Evolutionary conservation across 2,113 vertebrate genomes (phyloP), one percentile per base, ranked within the genome.

Genomic region (Albula goreensis): DNA sequence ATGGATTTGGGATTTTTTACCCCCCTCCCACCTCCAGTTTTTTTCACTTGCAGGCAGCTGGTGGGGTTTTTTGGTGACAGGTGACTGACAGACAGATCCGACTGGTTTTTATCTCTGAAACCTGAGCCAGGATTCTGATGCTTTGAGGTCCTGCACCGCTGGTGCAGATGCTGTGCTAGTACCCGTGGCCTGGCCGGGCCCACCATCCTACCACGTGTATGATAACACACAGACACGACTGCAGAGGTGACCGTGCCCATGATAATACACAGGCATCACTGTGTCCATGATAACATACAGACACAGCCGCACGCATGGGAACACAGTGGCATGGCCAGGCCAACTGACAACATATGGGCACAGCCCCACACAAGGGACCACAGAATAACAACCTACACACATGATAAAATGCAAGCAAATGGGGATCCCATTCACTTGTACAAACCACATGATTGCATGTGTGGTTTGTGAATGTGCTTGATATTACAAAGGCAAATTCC

Each of bases 1-100:
- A 85, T 4, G 66, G 80, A 83, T 83, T 82, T 86, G 81, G 66
- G 84, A 17, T 80, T 85, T 81, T 57, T 80, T 56, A 12, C 12
- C 66, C 50, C 19, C 41, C 41, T 9, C 13, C 8, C 77, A 31
- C 22, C 4, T 19, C 25, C 77, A 9, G n/a, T 56, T 17, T 41
- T 5, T 50, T 25, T 50, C 17, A 51, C 56, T 53, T 57, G 51
- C 74, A 49, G 53, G 49, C 81, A 83, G 53, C 53, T 60, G 53
- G 13, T 2, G n/a, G 25, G 53, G 25, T n/a, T n/a, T 41, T 17
- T 82, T 5, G 50, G 25, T 48, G 81, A 83, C 56, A 60, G 25
- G 51, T 83, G 53, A 48, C 49, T 80, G 79, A 51, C 50, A 41
- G 25, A 78, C 41, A 15, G 48, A 48, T 41, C 77, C 10, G 31